Evolutionary conservation across 1,140 invertebrate species (phyloP), one percentile per base, ranked within the genome.

Genomic region (Eriosoma lanigerum): DNA sequence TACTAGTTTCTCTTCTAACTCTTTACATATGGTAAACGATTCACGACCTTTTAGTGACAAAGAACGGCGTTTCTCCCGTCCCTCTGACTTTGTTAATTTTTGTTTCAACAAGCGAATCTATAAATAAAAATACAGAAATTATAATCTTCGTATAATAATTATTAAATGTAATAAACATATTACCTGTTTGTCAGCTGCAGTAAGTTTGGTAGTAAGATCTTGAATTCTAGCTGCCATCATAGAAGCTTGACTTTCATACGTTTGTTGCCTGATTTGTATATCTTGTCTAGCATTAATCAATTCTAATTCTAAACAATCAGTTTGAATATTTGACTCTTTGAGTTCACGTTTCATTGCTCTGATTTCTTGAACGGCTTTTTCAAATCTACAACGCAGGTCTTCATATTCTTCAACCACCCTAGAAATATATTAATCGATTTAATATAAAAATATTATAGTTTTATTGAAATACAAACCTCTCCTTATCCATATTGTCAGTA

Each of bases 201-300:
- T 90, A 29, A 95, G 87, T 85, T 96, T 96, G 48, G 89, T 89
- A 0, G 94, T 95, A 50, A 96, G 85, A 85, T 96, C 94, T 84
- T 95, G 90, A 56, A 96, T 91, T 38, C 93, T 88, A n/a, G 90
- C 91, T 1, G 91, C 93, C 92, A 95, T 93, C 81, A 95, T 86
- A 64, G 90, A 89, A 26, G 92, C 88, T 85, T 95, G 92, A 0
- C 91, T 90, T 80, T 91, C 88, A 83, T 93, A 90, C 81, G 92
- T 90, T 82, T 91, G 89, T 82, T 91, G 90, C 58, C 89, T 85
- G 6, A 90, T 85, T 81, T 91, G 90, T 82, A 92, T 87, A 84
- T 93, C 92, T 84, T 93, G 91, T 68, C 90, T 90, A 50, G 94
- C 86, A 48, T 90, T 90, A 81, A 92, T 89, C 82, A 93, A 90